Base-by-base conservation (phyloP, 2,797 vertebrate species). In the Lithobates pipiens region DNA sequence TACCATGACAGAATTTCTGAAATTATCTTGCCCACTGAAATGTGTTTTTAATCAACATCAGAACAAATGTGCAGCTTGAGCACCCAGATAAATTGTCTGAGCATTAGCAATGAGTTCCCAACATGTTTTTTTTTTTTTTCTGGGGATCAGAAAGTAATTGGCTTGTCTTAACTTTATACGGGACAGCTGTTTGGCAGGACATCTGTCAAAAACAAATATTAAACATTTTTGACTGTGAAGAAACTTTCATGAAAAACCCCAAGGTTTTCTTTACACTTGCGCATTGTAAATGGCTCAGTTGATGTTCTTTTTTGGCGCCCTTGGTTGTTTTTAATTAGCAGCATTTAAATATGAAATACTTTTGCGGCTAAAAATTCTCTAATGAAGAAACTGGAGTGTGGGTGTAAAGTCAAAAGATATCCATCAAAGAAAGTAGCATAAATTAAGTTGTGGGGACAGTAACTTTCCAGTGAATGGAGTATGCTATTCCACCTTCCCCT, bases 11-110 rank as follows among this genome's bases (percentile, higher is more conserved):
- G 73, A 34, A 63, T 83, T 88, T 67, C 63, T 88, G 85, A 90
- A 91, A 89, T 90, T 87, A 90, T 90, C 88, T 88, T 85, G 81
- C 72, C 86, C 76, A 88, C 89, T 57, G 83, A 92, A 93, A 91
- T 85, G 77, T 88, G 90, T 89, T 63, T 88, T 89, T 88, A 89
- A 90, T 90, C 88, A 89, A 69, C 89, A 89, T 88, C 79, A 88
- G 88, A 88, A 80, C 87, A 86, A 42, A 78, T 86, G 80, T 0
- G 0, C 44, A 88, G 73, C 80, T 89, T 91, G 90, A 81, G 89
- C 90, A 80, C 77, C 88, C 70, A 85, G 89, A 90, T 89, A 91
- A 90, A 91, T 88, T 88, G 90, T 76, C 77, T 89, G 85, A 89
- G 86, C 87, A 84, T 87, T 87, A 88, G 88, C 83, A 88, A 88